Evolutionary conservation across 2,797 vertebrate genomes (phyloP).

Genomic region (Gadopsis marmoratus): DNA sequence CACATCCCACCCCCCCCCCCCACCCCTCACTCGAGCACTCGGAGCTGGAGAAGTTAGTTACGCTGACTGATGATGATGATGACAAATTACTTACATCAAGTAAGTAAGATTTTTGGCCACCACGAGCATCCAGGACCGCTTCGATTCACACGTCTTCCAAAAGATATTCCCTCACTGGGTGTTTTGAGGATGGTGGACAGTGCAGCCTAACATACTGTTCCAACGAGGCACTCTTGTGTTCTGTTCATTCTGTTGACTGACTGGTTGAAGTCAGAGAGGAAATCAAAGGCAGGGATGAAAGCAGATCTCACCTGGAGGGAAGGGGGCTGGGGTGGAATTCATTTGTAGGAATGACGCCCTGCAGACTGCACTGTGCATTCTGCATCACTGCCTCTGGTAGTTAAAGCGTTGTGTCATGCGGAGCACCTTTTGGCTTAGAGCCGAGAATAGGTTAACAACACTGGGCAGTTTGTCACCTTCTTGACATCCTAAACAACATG

Average conservation of each 20-base stretch:
- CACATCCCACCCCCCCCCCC: constrained; percentile 34
- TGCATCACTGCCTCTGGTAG: constrained; percentile 27
- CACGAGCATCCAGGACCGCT: neutral
- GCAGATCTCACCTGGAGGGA: constrained; percentile 32
- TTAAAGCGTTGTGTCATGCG: constrained; percentile 37
- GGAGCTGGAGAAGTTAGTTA: constrained; percentile 3
- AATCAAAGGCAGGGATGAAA: constrained; percentile 40
- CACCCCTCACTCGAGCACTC: neutral
- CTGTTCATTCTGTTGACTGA: neutral
- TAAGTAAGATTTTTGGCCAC: neutral
- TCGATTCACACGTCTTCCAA: neutral
- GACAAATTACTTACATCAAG: neutral
- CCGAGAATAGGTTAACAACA: constrained; percentile 43
- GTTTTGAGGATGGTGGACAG: neutral
- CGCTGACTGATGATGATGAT: neutral
- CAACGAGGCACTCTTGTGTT: neutral
- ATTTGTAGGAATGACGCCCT: constrained; percentile 5
- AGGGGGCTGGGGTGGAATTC: neutral
- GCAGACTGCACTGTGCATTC: constrained; percentile 5
- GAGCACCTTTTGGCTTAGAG: constrained; percentile 30
- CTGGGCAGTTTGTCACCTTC: neutral
- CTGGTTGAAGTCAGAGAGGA: constrained; percentile 3
- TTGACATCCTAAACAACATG: neutral
- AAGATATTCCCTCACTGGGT: neutral
- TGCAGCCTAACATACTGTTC: neutral